phyloP scores from a whole-genome alignment of 2,888 invertebrate genomes.

The Cremastinae sp. region DNA sequence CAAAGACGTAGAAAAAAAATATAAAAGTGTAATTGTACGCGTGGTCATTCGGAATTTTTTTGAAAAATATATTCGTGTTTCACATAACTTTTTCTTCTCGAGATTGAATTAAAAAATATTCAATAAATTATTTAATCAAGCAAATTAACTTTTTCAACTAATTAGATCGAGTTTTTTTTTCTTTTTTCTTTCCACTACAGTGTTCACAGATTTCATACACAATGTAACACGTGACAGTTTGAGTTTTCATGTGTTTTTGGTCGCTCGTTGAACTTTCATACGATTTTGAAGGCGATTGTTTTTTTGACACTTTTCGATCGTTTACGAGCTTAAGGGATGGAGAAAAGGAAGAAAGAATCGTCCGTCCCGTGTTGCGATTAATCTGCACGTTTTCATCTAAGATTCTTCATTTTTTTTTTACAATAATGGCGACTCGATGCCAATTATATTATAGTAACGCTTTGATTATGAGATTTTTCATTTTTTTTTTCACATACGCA shows the following conservation, averaged over 20 bases:
- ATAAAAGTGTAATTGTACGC: not conserved
- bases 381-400: slow-evolving; percentile 1
- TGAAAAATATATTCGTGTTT: too few relatives aligned
- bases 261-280: not conserved
- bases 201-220: too few relatives aligned
- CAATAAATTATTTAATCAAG: too few relatives aligned
- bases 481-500: slow-evolving; percentile 11
- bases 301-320: slow-evolving; percentile 1
- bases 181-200: not conserved
- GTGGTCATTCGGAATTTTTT: slow-evolving; percentile 25
- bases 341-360: slow-evolving; percentile 50
- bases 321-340: slow-evolving; percentile 41
- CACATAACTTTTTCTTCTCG: too few relatives aligned
- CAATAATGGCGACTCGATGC: slow-evolving; percentile 30
- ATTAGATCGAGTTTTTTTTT: not conserved
- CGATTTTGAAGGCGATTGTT: not conserved
- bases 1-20: not conserved
- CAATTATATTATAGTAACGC: slow-evolving; percentile 32
- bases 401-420: slow-evolving; percentile 7
- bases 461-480: slow-evolving; percentile 53
- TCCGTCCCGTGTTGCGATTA: slow-evolving; percentile 19
- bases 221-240: too few relatives aligned
- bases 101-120: too few relatives aligned
- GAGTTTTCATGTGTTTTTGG: too few relatives aligned
- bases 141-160: too few relatives aligned